phyloP scores from a whole-genome alignment of 2,113 vertebrate species.

The Lonchura striata region DNA sequence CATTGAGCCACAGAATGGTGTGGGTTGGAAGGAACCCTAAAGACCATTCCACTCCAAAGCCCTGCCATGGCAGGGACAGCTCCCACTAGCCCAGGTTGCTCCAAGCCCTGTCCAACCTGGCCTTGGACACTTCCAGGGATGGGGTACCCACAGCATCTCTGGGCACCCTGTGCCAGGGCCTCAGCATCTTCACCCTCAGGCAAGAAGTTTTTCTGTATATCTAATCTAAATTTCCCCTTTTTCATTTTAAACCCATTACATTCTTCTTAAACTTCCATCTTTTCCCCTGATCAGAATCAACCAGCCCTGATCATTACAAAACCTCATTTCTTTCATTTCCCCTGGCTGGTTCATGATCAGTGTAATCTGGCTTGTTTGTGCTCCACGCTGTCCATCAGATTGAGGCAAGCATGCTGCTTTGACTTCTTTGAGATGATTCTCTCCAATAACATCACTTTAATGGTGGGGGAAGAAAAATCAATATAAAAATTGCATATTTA shows the following conservation, averaged over 20 bases:
- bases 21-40: background rate
- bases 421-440: background rate
- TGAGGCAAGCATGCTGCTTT: background rate
- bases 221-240: background rate
- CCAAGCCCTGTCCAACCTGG: accelerated
- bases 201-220: background rate
- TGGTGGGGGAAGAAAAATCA: background rate
- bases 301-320: background rate
- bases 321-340: background rate
- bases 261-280: background rate
- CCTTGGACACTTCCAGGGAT: background rate
- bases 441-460: background rate
- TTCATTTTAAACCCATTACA: background rate
- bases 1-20: background rate
- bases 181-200: background rate
- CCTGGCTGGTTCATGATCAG: background rate
- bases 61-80: background rate
- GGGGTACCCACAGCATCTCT: background rate
- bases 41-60: background rate
- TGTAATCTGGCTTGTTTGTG: background rate
- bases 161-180: background rate
- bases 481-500: background rate
- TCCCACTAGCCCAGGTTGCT: accelerated
- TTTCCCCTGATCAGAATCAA: background rate
- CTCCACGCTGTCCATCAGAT: background rate